phyloP scores from a whole-genome alignment of 2,888 invertebrate species.

The Acanthosepion esculentum region DNA sequence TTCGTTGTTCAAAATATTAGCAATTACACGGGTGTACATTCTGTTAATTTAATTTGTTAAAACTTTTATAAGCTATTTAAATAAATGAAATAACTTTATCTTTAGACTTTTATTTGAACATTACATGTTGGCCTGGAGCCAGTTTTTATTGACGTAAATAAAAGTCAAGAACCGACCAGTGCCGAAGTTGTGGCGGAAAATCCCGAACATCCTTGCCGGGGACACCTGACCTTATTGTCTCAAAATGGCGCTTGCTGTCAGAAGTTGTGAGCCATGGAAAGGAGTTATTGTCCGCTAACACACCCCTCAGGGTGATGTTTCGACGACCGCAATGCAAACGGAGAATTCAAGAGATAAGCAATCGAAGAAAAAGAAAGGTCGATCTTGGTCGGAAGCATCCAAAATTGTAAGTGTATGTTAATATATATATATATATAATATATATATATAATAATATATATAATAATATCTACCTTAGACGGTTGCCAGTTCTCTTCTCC shows the following conservation, averaged over 20 bases:
- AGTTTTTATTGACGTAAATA: not conserved
- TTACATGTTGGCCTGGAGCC: not conserved
- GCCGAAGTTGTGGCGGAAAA: conserved; percentile 45
- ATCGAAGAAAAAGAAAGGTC: conserved; percentile 48
- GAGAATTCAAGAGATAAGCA: conserved; percentile 48
- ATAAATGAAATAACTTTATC: not conserved
- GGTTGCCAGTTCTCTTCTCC: not conserved
- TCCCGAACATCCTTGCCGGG: conserved; percentile 45
- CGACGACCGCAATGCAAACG: conserved; percentile 49
- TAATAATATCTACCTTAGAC: conserved; percentile 34
- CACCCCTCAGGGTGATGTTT: conserved; percentile 49
- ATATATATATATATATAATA: not conserved
- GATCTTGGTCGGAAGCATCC: conserved; percentile 47
- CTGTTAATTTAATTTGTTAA: too few relatives aligned
- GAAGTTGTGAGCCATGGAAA: conserved; percentile 44
- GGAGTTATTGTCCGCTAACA: conserved; percentile 48
- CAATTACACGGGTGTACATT: too few relatives aligned
- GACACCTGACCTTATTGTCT: conserved; percentile 49
- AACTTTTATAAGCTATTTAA: not conserved
- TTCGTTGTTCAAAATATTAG: too few relatives aligned
- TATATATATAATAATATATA: not conserved
- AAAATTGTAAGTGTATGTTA: conserved; percentile 47
- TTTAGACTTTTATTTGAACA: not conserved
- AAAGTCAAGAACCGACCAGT: conserved; percentile 20
- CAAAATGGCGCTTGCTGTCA: conserved; percentile 48